Evolutionary conservation across 2,113 vertebrate genomes (phyloP), one percentile per base, ranked within the genome.

Genomic region (Oryzias javanicus): DNA sequence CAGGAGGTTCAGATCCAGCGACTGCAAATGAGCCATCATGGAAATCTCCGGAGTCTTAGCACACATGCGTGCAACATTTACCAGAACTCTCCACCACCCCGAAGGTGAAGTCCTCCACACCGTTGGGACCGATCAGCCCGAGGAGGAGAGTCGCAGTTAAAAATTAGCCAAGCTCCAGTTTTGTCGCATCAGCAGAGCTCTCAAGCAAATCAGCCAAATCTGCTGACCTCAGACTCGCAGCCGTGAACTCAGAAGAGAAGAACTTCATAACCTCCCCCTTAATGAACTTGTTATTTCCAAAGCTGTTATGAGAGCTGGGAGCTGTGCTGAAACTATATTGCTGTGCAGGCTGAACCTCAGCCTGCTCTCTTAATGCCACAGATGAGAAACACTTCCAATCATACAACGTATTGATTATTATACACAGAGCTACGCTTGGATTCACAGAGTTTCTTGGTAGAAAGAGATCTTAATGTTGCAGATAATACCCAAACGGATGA

Each of bases 181-280:
- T 46, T 74, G 77, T 70, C 59, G 47, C 17, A 53, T 88, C 81
- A 84, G 86, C 82, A 82, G 72, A 20, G 67, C 68, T 70, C 72
- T 71, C 77, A 71, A 55, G 67, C 72, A 72, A 48, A 79, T 80
- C 64, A 45, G 18, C 17, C n/a, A 67, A 74, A 71, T 24, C 42
- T 81, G 85, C 76, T 81, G 76, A 86, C 78, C 72, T 61, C 65
- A 71, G 40, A 69, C 29, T 25, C 46, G 27, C 50, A 42, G 51
- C 60, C 49, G 19, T 53, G 42, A 67, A 66, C 71, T 27, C 61
- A 69, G 65, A 71, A 48, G 49, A 72, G 51, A 57, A 67, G 50
- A 72, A 76, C 56, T 60, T 50, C 67, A 73, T 75, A 55, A 78
- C 61, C 64, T 22, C 42, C 64, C 22, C 42, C 29, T 20, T 19